Evolutionary conservation across 2,113 vertebrate genomes (phyloP).

Genomic region (Salvator merianae): DNA sequence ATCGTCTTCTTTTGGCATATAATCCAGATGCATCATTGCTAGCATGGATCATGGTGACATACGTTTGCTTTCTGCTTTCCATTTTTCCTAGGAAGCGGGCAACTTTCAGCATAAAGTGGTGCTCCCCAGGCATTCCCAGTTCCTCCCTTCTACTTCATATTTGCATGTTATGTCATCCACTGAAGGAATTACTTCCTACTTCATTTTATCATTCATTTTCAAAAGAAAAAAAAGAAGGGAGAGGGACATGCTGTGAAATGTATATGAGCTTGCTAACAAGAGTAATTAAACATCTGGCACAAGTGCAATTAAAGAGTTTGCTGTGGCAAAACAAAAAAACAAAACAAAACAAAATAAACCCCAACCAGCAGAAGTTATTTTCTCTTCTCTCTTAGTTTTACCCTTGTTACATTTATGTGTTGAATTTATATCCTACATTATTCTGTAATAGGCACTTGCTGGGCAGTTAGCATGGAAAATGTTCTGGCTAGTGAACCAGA

Average conservation of each 20-base stretch:
- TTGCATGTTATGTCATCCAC: background rate
- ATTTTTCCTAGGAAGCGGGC: too few relatives aligned
- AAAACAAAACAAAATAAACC: too few relatives aligned
- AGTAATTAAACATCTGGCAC: conserved; percentile 73
- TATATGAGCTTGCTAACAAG: conserved; percentile 68
- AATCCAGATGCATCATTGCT: too few relatives aligned
- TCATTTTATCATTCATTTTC: conserved; percentile 37
- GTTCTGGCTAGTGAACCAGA: too few relatives aligned
- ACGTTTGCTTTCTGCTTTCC: too few relatives aligned
- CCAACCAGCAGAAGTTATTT: conserved; percentile 42
- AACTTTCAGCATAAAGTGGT: background rate
- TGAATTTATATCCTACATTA: too few relatives aligned
- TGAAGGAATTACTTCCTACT: background rate
- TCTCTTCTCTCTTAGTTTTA: too few relatives aligned
- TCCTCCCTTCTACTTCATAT: background rate
- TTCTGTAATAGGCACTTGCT: too few relatives aligned
- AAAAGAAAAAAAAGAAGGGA: background rate
- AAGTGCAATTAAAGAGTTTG: conserved; percentile 70
- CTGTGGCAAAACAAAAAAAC: conserved; percentile 68
- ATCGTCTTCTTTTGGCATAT: too few relatives aligned
- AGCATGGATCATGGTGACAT: too few relatives aligned
- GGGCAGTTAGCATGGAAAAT: too few relatives aligned
- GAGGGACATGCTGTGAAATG: conserved; percentile 42
- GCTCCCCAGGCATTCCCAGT: background rate
- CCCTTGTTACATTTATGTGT: background rate